These are phyloP conservation scores for Rhadinocentrus ornatus DNA, from an alignment of 2,797 vertebrate species.

Conservation along the genomic window DNA sequence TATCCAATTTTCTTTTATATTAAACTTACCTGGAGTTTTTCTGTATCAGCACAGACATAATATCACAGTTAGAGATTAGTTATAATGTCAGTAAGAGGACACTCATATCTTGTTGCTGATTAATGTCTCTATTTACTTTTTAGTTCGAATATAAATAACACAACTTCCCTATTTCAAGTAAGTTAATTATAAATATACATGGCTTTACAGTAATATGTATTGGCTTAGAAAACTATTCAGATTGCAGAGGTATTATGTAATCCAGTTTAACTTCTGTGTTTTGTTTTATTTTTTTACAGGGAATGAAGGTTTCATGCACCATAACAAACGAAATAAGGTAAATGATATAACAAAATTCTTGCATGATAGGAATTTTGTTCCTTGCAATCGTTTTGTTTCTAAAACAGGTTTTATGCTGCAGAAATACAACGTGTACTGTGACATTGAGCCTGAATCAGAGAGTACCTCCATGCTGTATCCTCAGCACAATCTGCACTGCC, in stretches of 20 bases:
- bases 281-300: no score
- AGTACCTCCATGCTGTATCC: conserved; percentile 68
- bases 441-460: conserved; percentile 49
- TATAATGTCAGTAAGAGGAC: not conserved
- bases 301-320: conserved; percentile 55
- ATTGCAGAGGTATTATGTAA: no score
- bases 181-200: conserved; percentile 27
- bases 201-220: no score
- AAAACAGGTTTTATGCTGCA: conserved; percentile 27
- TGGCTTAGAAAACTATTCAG: no score
- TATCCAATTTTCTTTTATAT: not conserved
- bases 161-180: conserved; percentile 59
- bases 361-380: not conserved
- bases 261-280: conserved; percentile 25
- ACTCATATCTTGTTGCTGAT: not conserved
- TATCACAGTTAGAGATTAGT: not conserved
- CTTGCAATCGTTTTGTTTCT: not conserved
- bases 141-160: not conserved
- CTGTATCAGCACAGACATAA: not conserved
- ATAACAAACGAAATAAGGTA: conserved; percentile 58
- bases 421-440: conserved; percentile 60
- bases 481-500: conserved; percentile 42
- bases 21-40: no score
- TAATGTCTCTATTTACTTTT: conserved; percentile 29
- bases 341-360: conserved; percentile 21